phyloP scores from a whole-genome alignment of 2,888 invertebrate species.

The Pilophorus perplexus region DNA sequence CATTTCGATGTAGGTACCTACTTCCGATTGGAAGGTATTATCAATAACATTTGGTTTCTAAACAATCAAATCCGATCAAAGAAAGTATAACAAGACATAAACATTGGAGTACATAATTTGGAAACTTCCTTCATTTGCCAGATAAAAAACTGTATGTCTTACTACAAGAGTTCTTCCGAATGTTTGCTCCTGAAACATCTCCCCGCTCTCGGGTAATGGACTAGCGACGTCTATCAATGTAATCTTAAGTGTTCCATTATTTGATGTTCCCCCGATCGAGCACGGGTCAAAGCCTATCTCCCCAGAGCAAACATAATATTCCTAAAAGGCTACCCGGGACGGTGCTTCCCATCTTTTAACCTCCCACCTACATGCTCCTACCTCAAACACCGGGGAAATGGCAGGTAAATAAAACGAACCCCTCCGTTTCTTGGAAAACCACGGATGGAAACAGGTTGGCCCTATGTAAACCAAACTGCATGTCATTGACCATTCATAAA shows the following conservation, averaged over 20 bases:
- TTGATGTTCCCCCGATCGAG: conserved; percentile 34
- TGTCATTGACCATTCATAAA: conserved; percentile 22
- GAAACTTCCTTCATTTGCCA: no score
- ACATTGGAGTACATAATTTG: no score
- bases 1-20: no score
- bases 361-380: conserved; percentile 8
- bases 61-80: no score
- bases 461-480: conserved; percentile 20
- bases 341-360: not conserved
- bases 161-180: not conserved
- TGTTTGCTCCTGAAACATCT: conserved; percentile 12
- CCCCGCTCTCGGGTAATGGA: conserved; percentile 29
- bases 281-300: conserved; percentile 35
- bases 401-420: conserved; percentile 11
- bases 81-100: no score
- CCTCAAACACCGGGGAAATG: not conserved
- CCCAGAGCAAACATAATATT: conserved; percentile 30
- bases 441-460: not conserved
- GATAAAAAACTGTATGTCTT: no score
- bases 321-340: conserved; percentile 24
- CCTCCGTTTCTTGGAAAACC: not conserved
- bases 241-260: conserved; percentile 32
- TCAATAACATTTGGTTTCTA: no score
- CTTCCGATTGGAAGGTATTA: no score
- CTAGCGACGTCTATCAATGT: conserved; percentile 31